Evolutionary conservation across 2,888 invertebrate genomes (phyloP).

Genomic region (Apeira syringaria): DNA sequence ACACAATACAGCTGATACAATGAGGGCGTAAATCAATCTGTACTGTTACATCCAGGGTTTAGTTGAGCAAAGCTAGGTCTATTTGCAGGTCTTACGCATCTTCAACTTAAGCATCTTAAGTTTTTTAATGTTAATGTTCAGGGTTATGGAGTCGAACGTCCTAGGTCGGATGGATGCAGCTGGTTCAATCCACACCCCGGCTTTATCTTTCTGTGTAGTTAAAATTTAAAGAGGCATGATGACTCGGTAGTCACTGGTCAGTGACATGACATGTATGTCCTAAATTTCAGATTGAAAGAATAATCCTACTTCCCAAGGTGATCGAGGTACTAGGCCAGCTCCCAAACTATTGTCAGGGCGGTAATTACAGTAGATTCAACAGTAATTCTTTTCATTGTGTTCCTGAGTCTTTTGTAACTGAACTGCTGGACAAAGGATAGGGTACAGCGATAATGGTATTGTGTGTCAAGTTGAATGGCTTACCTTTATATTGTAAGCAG

Average conservation of each 20-base stretch:
- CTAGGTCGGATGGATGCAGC: no score
- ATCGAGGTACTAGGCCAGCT: slow-evolving; percentile 39
- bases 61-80: no score
- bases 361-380: slow-evolving; percentile 59
- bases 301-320: slow-evolving; percentile 26
- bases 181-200: no score
- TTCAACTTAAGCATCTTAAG: no score
- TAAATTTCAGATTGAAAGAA: no score
- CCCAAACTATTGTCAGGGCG: slow-evolving; percentile 42
- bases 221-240: no score
- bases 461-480: slow-evolving; percentile 40
- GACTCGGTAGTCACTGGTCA: no score
- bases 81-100: no score
- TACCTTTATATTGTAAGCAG: slow-evolving; percentile 36
- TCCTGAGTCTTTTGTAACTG: slow-evolving; percentile 52
- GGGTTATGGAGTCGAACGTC: no score
- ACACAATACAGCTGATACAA: slow-evolving; percentile 30
- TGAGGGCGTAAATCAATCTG: slow-evolving; percentile 29
- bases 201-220: no score
- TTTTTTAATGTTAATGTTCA: no score
- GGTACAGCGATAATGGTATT: slow-evolving; percentile 47
- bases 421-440: slow-evolving; percentile 58
- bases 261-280: no score
- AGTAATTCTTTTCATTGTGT: slow-evolving; percentile 58
- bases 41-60: slow-evolving; percentile 19